A percentile compares a stretch with the other conserved stretches of the same genome.
These are phyloP conservation scores for Brachirus orientalis DNA, from an alignment of 2,113 vertebrate species.

Conservation along the genomic window DNA sequence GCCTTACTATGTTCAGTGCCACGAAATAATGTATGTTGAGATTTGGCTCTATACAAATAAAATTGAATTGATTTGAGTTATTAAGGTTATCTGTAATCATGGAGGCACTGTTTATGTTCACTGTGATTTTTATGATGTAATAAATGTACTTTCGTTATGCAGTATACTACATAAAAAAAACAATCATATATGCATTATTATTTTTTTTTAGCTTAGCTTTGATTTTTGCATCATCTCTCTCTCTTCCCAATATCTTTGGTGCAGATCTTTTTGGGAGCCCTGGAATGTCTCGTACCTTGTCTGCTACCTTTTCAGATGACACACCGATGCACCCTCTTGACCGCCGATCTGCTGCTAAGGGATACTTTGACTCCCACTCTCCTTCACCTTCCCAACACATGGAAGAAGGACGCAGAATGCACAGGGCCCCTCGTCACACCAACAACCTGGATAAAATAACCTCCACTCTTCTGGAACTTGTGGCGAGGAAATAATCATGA, in stretches of 20 bases:
- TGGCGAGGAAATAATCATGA: slow-evolving; percentile 68
- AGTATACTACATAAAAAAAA: too few relatives aligned
- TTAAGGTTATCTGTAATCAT: background rate
- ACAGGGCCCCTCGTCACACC: slow-evolving; percentile 39
- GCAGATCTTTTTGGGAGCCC: slow-evolving; percentile 49
- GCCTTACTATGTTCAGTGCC: too few relatives aligned
- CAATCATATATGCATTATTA: too few relatives aligned
- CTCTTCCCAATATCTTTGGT: background rate
- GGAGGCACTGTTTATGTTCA: background rate
- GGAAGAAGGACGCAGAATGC: slow-evolving; percentile 38
- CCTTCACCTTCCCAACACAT: slow-evolving; percentile 34
- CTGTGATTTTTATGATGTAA: too few relatives aligned
- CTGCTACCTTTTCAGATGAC: slow-evolving; percentile 34
- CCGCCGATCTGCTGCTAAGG: slow-evolving; percentile 16
- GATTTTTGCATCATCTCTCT: background rate
- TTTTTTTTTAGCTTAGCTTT: too few relatives aligned
- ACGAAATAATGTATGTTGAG: too few relatives aligned
- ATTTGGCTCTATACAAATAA: too few relatives aligned
- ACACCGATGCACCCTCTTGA: slow-evolving; percentile 25
- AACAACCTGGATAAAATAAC: slow-evolving; percentile 80
- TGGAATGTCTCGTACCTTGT: background rate
- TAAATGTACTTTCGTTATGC: too few relatives aligned
- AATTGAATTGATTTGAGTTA: too few relatives aligned
- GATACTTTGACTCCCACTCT: slow-evolving; percentile 44
- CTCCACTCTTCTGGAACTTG: slow-evolving; percentile 79